Evolutionary conservation across 2,888 invertebrate species (phyloP), one percentile per base, ranked within the genome.

Genomic region (Callimorpha dominula): DNA sequence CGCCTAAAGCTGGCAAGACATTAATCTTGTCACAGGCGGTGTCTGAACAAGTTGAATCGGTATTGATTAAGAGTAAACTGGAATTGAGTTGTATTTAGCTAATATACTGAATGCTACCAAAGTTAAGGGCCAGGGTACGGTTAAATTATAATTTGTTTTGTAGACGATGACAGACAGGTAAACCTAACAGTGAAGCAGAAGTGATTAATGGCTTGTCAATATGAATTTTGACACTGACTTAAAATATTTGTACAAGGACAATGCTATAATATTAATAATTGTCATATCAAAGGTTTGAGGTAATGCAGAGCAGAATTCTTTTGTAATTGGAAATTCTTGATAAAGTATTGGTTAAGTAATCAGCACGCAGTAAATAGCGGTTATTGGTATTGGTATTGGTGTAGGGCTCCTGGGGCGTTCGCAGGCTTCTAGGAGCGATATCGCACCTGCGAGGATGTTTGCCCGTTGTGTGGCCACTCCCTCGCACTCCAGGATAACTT

Each of bases 11-110:
- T 81, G 57, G 80, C 68, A 68, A 71, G 70, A 78, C 88, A 88
- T 88, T 87, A 87, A 87, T 88, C 87, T 87, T 85, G 84, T 83
- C 84, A 76, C 68, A 80, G 84, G 77, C 80, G 63, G 73, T 74
- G 75, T 73, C 80, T 76, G 68, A 76, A 73, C 78, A 74, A 76
- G 77, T 74, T 74, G 83, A 85, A 89, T 82, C 80, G 78, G 86
- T 88, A 89, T 88, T 89, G 88, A 89, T 89, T 85, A 81, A 76
- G 65, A 74, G 76, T 75, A 75, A 79, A 72, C 76, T 73, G 65
- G 77, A 78, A 87, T 87, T 83, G 86, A 86, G 82, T 80, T 74
- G 80, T 85, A 76, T 81, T 80, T 72, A 76, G 74, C 75, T 78
- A 78, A 85, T 83, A 72, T 63, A 65, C 66, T 70, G 43, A 68